These are phyloP conservation scores for Centroberyx gerrardi DNA, from an alignment of 2,797 vertebrate species.

Conservation along the genomic window DNA sequence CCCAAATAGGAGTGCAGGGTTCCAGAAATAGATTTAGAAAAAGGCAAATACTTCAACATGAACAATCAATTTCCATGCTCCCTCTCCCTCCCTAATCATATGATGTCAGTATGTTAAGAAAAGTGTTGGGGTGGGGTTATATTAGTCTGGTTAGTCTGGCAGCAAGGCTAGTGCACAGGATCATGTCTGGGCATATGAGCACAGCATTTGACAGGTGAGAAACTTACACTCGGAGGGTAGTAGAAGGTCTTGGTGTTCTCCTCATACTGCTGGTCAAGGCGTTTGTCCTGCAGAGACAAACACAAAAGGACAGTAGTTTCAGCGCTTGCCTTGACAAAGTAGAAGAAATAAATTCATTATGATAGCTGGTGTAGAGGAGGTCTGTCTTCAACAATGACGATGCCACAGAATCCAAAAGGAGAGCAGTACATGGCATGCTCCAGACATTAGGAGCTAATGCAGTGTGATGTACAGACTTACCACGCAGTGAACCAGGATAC, in stretches of 20 bases:
- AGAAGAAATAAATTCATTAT: neutral
- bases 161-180: constrained; percentile 47
- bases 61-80: constrained; percentile 1
- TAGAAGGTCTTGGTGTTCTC: constrained; percentile 91
- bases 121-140: constrained; percentile 7
- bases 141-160: constrained; percentile 70
- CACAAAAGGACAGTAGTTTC: constrained; percentile 1
- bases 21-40: neutral
- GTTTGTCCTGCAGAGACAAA: constrained; percentile 91
- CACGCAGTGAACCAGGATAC: constrained; percentile 98
- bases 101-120: constrained; percentile 39
- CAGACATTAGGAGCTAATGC: neutral
- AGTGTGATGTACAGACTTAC: constrained; percentile 79
- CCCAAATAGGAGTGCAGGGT: neutral
- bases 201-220: neutral
- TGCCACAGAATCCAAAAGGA: constrained; percentile 1
- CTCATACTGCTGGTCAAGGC: constrained; percentile 94
- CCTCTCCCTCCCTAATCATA: constrained; percentile 18
- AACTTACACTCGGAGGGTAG: constrained; percentile 92
- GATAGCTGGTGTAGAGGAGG: no score
- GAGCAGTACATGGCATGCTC: neutral
- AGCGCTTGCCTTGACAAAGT: neutral
- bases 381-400: neutral
- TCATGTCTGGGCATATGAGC: neutral
- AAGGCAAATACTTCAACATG: neutral